Evolutionary conservation across 35 echinoderm and acorn worm species (phyloP).

Genomic region (Ophiothrix spiculata): DNA sequence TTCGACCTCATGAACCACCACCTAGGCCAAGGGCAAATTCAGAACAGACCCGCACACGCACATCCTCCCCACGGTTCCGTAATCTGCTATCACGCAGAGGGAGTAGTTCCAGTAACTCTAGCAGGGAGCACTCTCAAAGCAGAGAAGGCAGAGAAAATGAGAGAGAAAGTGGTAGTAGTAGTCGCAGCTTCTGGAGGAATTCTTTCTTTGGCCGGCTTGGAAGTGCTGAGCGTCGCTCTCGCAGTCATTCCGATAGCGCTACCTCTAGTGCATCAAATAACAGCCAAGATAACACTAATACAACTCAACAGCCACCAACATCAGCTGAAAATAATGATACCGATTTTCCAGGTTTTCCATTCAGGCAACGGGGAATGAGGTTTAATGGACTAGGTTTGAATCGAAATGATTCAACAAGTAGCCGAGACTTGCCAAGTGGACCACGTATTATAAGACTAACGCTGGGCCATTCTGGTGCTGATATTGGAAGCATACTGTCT

Average conservation of each 20-base stretch:
- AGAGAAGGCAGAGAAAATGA: neutral
- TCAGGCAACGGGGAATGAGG: neutral
- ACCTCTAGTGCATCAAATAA: neutral
- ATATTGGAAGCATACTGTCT: neutral
- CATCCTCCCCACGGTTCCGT: neutral
- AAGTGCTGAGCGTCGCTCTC: neutral
- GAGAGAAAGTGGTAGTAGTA: neutral
- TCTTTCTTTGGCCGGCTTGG: neutral
- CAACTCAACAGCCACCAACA: constrained; percentile 4
- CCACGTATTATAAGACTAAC: neutral
- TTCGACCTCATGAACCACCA: neutral
- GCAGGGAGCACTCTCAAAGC: neutral
- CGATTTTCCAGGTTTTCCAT: neutral
- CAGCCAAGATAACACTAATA: neutral
- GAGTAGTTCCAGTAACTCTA: neutral
- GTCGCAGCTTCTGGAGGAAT: neutral
- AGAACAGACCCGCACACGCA: neutral
- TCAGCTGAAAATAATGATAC: neutral
- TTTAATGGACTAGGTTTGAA: neutral
- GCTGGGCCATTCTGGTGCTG: neutral
- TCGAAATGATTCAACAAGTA: neutral
- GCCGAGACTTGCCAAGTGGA: neutral
- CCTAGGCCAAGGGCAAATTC: neutral
- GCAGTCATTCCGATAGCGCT: neutral
- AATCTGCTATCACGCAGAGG: neutral